These are phyloP conservation scores for Chrysomallon squamiferum DNA, from an alignment of 1,140 invertebrate species.

Conservation along the genomic window DNA sequence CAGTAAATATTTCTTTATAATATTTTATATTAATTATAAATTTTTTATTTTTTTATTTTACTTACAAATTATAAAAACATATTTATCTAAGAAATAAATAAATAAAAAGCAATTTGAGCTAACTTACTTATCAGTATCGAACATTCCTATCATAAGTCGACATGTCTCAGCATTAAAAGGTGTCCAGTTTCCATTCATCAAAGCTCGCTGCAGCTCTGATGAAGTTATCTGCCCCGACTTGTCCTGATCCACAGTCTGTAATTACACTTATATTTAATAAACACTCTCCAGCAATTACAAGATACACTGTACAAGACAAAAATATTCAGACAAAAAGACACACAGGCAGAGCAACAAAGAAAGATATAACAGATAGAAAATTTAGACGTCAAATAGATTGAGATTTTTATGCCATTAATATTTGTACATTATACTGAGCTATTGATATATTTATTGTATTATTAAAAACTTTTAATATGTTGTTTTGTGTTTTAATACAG, in stretches of 20 bases:
- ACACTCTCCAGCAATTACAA: not conserved
- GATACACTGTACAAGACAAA: not conserved
- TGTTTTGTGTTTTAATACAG: no score
- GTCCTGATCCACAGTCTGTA: conserved; percentile 80
- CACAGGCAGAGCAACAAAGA: not conserved
- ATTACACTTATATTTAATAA: not conserved
- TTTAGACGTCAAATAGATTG: not conserved
- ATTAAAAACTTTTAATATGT: not conserved
- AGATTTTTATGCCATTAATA: not conserved
- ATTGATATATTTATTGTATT: not conserved
- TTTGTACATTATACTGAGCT: not conserved
- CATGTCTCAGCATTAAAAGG: conserved; percentile 62
- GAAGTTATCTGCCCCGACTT: conserved; percentile 67
- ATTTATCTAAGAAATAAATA: no score
- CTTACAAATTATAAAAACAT: not conserved
- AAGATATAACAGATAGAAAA: not conserved
- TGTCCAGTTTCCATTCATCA: conserved; percentile 63
- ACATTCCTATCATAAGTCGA: conserved; percentile 75
- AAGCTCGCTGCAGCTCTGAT: conserved; percentile 56
- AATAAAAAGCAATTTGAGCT: no score
- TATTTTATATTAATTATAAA: not conserved
- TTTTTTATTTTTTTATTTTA: not conserved
- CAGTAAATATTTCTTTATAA: not conserved
- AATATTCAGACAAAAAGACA: not conserved
- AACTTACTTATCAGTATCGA: conserved; percentile 64